Base-by-base conservation (phyloP, 2,888 invertebrate species). In the Dyspetes luteomarginatus region DNA sequence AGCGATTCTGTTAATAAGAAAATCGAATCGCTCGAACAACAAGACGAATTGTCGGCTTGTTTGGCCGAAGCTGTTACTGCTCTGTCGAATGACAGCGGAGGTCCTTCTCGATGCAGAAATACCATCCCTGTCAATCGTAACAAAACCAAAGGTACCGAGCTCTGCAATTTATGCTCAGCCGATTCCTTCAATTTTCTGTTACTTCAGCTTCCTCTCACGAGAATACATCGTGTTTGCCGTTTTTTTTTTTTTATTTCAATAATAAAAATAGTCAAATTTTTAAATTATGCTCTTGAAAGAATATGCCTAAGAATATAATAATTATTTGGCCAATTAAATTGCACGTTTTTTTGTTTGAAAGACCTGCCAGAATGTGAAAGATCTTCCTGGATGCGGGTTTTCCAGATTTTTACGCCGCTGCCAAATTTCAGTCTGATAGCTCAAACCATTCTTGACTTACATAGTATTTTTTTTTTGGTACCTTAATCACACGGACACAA, bases 21-120 rank as follows among this genome's bases (percentile, higher is more conserved):
- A 64, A 56, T 56, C 4, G 81, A 81, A 15, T 81, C 83, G 52
- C 83, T 82, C 45, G 87, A 87, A 71, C 84, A 84, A 77, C 90
- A 90, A 55, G 91, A 91, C 83, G 90, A 91, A 79, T 82, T 92
- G 64, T 90, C 92, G 12, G 90, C 88, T 24, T 91, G 91, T 83
- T 86, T 92, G 55, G 92, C 92, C 30, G 92, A 91, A 79, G 90
- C 91, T 30, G 92, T 89, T 19, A 90, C 87, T 50, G 92, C 91
- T 55, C 87, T 92, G 65, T 88, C 90, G 41, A 86, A 88, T 69
- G 90, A 89, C 48, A 86, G 73, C 68, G 76, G 76, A 60, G 81
- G 78, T 55, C 28, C 77, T 78, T 81, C 81, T 56, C 81, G 78
- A 65, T 28, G 74, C 74, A 81, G 74, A 78, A 77, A 73, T 78